These are phyloP conservation scores for Trichomalopsis sarcophagae DNA, from an alignment of 1,140 invertebrate species.

Conservation along the genomic window DNA sequence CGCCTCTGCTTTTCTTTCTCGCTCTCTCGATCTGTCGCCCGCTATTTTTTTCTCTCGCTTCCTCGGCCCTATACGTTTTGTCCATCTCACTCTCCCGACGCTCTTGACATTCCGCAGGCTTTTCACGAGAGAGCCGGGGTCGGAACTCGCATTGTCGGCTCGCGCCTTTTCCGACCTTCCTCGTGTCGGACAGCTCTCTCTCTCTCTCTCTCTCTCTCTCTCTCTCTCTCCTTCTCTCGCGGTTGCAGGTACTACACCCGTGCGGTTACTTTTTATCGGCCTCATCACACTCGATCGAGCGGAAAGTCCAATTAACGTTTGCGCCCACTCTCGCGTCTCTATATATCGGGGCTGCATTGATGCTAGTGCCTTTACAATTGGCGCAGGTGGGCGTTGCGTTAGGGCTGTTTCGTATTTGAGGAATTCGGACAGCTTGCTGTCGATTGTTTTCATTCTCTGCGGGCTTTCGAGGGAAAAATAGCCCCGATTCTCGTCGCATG, in stretches of 20 bases:
- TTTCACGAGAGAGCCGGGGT: slow-evolving; percentile 9
- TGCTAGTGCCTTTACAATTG: too few species aligned
- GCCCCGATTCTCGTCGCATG: too few species aligned
- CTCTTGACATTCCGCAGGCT: slow-evolving; percentile 37
- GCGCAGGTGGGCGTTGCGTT: too few species aligned
- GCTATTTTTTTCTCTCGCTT: slow-evolving; percentile 5
- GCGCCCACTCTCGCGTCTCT: background rate
- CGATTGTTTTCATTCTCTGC: too few species aligned
- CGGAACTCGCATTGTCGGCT: slow-evolving; percentile 14
- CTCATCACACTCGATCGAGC: slow-evolving; percentile 28
- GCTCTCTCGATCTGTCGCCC: background rate
- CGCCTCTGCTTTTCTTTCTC: slow-evolving; percentile 6
- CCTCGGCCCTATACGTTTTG: background rate
- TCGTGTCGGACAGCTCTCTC: background rate
- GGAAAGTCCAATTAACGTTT: slow-evolving; percentile 34
- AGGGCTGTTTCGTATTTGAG: too few species aligned
- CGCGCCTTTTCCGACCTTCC: background rate
- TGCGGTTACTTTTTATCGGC: background rate
- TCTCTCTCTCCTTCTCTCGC: background rate
- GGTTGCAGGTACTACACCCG: background rate
- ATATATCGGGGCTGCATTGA: too few species aligned
- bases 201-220: too few species aligned
- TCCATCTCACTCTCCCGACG: background rate
- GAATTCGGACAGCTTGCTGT: too few species aligned
- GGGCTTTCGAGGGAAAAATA: too few species aligned